A percentile compares a stretch with the other conserved stretches of the same genome.
Evolutionary conservation across 2,113 vertebrate species (phyloP).

Genomic region (Neolamprologus variostigma): DNA sequence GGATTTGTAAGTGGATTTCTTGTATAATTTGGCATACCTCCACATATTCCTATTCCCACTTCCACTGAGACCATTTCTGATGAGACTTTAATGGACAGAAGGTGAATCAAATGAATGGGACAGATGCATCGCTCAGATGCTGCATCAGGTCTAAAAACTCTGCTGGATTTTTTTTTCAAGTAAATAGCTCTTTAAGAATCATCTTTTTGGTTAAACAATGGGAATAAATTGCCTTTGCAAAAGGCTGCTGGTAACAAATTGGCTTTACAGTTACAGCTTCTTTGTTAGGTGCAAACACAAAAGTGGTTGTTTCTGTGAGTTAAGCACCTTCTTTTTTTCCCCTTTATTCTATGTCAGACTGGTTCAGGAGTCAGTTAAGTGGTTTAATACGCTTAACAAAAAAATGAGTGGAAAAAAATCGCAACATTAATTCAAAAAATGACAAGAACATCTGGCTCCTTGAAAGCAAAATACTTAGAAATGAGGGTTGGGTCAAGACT

Average conservation of each 20-base stretch:
- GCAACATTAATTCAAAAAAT: background rate
- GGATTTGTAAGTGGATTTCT: background rate
- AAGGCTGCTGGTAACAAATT: background rate
- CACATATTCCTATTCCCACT: background rate
- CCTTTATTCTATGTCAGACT: background rate
- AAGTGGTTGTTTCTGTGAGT: background rate
- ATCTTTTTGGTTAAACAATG: background rate
- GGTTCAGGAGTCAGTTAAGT: background rate
- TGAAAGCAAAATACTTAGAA: background rate
- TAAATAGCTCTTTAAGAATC: background rate
- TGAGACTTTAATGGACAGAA: background rate
- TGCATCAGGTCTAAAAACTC: background rate
- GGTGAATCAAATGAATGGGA: background rate
- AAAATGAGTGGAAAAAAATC: background rate
- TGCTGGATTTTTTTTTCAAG: background rate
- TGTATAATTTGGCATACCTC: background rate
- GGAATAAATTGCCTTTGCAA: background rate
- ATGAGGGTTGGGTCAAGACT: background rate
- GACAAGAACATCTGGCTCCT: background rate
- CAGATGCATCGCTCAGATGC: background rate
- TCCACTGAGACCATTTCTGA: background rate
- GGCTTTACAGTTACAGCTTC: background rate
- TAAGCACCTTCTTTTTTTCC: fast-evolving
- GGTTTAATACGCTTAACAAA: background rate
- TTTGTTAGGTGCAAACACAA: background rate